Evolutionary conservation across 2,888 invertebrate species (phyloP).

Genomic region (Thereva nobilitata): DNA sequence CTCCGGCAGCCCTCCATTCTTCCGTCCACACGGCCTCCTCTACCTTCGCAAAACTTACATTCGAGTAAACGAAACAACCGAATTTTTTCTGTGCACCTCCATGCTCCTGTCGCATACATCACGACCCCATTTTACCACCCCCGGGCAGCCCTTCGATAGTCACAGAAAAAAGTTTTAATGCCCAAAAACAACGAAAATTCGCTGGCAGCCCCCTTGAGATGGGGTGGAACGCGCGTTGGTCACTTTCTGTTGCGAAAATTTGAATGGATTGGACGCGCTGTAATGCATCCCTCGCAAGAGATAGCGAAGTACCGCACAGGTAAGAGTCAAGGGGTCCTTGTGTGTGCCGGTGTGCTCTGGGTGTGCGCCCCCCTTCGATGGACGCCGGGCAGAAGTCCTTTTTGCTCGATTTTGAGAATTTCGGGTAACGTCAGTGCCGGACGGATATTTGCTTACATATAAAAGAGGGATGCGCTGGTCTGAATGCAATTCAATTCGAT

Average conservation of each 20-base stretch:
- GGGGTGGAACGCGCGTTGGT: constrained; percentile 32
- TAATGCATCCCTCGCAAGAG: constrained; percentile 33
- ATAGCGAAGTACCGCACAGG: constrained; percentile 27
- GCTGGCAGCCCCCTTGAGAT: constrained; percentile 28
- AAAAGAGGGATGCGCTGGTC: constrained; percentile 25
- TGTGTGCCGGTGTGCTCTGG: constrained; percentile 2
- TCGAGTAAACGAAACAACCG: constrained; percentile 32
- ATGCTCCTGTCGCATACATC: constrained; percentile 28
- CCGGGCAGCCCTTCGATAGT: constrained; percentile 13
- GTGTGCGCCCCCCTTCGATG: constrained; percentile 25
- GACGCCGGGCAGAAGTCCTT: constrained; percentile 29
- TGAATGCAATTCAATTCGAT: constrained; percentile 17
- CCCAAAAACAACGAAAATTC: constrained; percentile 40
- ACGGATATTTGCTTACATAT: constrained; percentile 30
- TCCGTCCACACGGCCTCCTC: constrained; percentile 1
- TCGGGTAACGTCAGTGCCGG: constrained; percentile 22
- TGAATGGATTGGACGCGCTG: constrained; percentile 35
- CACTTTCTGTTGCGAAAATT: constrained; percentile 35
- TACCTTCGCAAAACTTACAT: constrained; percentile 29
- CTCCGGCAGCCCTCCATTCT: neutral
- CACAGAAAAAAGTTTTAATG: constrained; percentile 37
- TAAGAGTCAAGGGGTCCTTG: constrained; percentile 13
- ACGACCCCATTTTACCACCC: constrained; percentile 32
- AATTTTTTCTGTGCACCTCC: constrained; percentile 28
- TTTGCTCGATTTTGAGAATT: constrained; percentile 27